These are phyloP conservation scores for Amphiprion ocellaris DNA, from an alignment of 2,113 vertebrate genomes.

Conservation along the genomic window DNA sequence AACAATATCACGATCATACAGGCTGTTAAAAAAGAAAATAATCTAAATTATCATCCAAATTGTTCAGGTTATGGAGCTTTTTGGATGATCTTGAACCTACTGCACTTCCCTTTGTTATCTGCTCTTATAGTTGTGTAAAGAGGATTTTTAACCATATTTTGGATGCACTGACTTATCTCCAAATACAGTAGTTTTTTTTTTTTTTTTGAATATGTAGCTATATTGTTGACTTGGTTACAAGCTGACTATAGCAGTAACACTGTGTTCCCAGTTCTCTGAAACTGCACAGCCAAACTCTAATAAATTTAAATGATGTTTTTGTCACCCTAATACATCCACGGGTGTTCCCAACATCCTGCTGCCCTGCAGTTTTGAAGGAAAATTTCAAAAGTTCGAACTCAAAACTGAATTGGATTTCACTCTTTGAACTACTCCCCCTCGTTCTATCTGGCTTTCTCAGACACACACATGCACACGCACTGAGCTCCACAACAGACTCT, in stretches of 20 bases:
- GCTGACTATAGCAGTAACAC: neutral
- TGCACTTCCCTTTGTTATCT: no score
- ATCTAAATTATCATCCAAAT: no score
- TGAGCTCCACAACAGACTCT: conserved; percentile 26
- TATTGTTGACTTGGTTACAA: neutral
- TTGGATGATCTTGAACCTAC: no score
- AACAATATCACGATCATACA: no score
- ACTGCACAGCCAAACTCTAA: neutral
- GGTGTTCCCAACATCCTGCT: neutral
- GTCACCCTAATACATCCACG: neutral
- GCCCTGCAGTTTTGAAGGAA: neutral
- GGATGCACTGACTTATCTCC: neutral
- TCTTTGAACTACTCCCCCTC: conserved; percentile 37
- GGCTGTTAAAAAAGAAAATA: no score
- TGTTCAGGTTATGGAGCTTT: no score
- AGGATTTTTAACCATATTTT: neutral
- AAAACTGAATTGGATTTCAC: conserved; percentile 24
- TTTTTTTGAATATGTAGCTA: neutral
- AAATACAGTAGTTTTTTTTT: neutral
- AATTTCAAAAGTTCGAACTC: conserved; percentile 18
- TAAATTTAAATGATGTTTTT: neutral
- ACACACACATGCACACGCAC: neutral
- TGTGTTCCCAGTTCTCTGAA: neutral
- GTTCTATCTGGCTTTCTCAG: conserved; percentile 19
- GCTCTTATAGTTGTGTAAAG: neutral